Base-by-base conservation (phyloP, 1,140 invertebrate genomes). In the Bombus vancouverensis region DNA sequence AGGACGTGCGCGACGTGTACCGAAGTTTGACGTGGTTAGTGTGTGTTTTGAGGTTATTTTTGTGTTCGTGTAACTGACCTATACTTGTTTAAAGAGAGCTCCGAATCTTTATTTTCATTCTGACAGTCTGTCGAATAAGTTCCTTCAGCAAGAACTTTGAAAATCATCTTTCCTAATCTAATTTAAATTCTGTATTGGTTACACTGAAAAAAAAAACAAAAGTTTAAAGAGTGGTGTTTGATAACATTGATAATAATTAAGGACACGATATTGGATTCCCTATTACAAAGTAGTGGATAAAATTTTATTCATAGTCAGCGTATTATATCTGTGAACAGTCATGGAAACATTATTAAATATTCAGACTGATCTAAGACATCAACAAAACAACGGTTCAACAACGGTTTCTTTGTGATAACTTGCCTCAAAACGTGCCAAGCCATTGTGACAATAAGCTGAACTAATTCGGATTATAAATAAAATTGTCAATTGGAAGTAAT, bases 31-130 rank as follows among this genome's bases (percentile, higher is more conserved):
- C 88, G 90, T 88, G 89, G 74, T 83, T 80, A 77, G 87, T 89
- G 85, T 62, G 83, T 85, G 85, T 93, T 93, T 93, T 92, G 93
- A 93, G 93, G 93, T 93, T 93, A 93, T 93, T 93, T 93, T 81
- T 75, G 89, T 90, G 88, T 86, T 53, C 68, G 87, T 90, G 91
- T 93, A 92, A 93, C 93, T 93, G 93, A 93, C 93, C 93, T 93
- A 92, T 75, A 91, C 91, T 74, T 77, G 83, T 53, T 73, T 74
- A 81, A 78, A 75, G 81, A 81, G 81, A 73, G 66, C 77, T 59
- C 25, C 32, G 65, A 76, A 83, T 85, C 87, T 91, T 93, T 93
- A 93, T 92, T 93, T 91, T 85, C 32, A 81, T 77, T 86, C 84
- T 81, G 89, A 85, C 91, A 65, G 83, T 89, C 76, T 62, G 66